Conservation (phyloP, 2,797 vertebrate species). For the Sebastes ruberrimus region DNA sequence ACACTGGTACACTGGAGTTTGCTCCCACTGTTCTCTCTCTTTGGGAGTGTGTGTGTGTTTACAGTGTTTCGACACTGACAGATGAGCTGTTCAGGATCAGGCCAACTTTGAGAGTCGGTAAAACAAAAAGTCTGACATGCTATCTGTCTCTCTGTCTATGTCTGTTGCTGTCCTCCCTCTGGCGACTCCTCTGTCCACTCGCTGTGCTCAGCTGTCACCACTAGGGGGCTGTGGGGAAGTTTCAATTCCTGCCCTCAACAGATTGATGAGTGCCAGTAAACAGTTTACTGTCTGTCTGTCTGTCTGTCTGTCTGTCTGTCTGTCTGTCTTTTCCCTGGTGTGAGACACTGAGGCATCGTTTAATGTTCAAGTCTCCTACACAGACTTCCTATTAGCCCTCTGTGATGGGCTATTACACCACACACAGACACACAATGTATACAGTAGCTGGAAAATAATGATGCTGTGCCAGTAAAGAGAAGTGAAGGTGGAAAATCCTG, state of each 20-base stretch:
- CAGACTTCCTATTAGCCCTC: slow-evolving; percentile 5
- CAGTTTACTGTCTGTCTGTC: slow-evolving; percentile 3
- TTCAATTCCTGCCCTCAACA: background rate
- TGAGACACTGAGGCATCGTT: slow-evolving; percentile 15
- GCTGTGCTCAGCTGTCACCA: slow-evolving; percentile 23
- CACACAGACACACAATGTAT: background rate
- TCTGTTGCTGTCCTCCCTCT: background rate
- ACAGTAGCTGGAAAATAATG: background rate
- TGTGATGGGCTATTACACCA: slow-evolving; percentile 11
- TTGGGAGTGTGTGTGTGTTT: slow-evolving; percentile 28
- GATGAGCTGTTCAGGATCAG: background rate
- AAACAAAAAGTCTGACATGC: background rate
- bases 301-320: slow-evolving; percentile 4
- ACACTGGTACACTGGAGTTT: background rate
- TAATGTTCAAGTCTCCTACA: slow-evolving; percentile 19
- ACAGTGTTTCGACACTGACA: background rate
- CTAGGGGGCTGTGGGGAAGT: slow-evolving; percentile 42
- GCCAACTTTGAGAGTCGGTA: background rate
- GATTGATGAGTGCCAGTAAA: slow-evolving; percentile 41
- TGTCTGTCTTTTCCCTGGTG: background rate
- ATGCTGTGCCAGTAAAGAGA: background rate
- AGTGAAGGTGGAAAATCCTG: slow-evolving; percentile 2
- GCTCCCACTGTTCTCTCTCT: slow-evolving; percentile 22
- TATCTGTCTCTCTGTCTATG: background rate
- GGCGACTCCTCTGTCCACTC: background rate